Base-by-base conservation (phyloP, 1,140 invertebrate genomes). In the Solen grandis region DNA sequence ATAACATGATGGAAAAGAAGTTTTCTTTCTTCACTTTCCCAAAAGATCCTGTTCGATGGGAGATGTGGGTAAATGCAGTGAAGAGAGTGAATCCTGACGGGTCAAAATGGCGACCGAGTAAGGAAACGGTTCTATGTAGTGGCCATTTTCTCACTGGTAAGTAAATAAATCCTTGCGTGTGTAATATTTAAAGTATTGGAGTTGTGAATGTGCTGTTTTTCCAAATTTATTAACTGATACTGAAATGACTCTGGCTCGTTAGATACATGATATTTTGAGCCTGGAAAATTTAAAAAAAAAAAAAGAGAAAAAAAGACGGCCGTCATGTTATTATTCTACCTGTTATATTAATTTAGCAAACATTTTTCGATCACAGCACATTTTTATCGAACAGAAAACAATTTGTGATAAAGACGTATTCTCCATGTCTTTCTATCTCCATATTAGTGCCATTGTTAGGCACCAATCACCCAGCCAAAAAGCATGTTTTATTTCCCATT, bases 1-100 rank as follows among this genome's bases (percentile, higher is more conserved):
- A 65, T 36, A 4, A 22, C n/a, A n/a, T n/a, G n/a, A 65, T 65
- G 62, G 8, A 5, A 38, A 38, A 22, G 33, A 65, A 65, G 35
- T 36, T 65, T 13, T 65, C 62, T 1, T 65, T 65, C 31, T 65
- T 65, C 13, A 65, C 62, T 35, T 65, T 65, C 22, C 62, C 35
- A 38, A 65, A 38, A 16, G 62, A 65, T 65, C 31, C 29, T 8
- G 29, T 33, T 33, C 4, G 62, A 27, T 8, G 35, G n/a, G 33
- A 38, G 5, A 65, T 33, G 8, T 65, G 62, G 62, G 38, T 65
- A 35, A 13, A 3, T 4, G 62, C 29, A 25, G 62, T 65, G 62
- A 65, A 38, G 31, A 3, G 19, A 65, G 8, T 35, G 19, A 65
- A n/a, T n/a, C n/a, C n/a, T n/a, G 62, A 65, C 31, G 62, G 62